A percentile compares a stretch with the other conserved stretches of the same genome.
These are phyloP conservation scores for Cheilosia scutellata DNA, from an alignment of 2,888 invertebrate species.

Conservation along the genomic window DNA sequence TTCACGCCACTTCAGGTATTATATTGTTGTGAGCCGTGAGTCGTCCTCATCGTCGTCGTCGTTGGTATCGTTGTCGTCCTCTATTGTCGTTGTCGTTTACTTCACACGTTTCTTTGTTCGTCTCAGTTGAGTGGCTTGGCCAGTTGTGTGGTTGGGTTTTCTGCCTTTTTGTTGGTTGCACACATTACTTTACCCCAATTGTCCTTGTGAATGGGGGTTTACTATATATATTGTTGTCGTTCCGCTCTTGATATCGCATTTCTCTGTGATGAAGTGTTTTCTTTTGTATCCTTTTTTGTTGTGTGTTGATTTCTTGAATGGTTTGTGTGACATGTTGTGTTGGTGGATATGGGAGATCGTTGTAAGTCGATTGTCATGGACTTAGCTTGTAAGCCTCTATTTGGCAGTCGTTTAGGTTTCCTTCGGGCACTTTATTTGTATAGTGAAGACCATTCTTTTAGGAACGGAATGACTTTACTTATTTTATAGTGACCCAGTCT, in stretches of 20 bases:
- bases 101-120: constrained; percentile 20
- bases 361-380: neutral
- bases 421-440: too few species aligned
- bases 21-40: constrained; percentile 30
- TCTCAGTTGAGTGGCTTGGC: constrained; percentile 20
- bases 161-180: constrained; percentile 26
- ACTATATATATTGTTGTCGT: constrained; percentile 13
- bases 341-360: neutral
- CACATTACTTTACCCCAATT: constrained; percentile 21
- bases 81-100: neutral
- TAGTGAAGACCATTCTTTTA: too few species aligned
- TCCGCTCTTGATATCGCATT: constrained; percentile 28
- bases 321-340: constrained; percentile 14
- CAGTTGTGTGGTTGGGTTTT: constrained; percentile 18
- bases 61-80: constrained; percentile 11
- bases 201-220: constrained; percentile 26
- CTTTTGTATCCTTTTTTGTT: constrained; percentile 17
- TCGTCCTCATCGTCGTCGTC: constrained; percentile 27
- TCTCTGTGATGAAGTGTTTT: constrained; percentile 37
- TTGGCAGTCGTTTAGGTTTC: neutral
- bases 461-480: too few species aligned
- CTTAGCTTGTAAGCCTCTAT: neutral
- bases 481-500: too few species aligned
- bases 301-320: constrained; percentile 33
- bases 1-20: constrained; percentile 77